Conservation (phyloP, 2,888 invertebrate genomes). For the Heteromyza rotundicornis region DNA sequence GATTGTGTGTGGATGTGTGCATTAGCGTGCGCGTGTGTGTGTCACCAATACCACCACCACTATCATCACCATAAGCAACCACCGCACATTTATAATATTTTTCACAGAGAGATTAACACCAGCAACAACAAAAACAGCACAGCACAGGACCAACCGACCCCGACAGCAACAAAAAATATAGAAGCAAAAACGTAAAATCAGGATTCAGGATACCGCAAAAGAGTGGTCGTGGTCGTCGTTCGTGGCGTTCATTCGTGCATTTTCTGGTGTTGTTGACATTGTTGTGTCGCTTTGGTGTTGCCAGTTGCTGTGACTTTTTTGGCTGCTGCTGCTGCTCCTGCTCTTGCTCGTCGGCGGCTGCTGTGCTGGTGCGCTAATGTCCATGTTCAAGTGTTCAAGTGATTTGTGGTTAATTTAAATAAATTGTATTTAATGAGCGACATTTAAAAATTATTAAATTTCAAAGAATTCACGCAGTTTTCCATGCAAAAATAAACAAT, state of each 20-base stretch:
- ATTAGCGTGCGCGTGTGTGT: slow-evolving; percentile 26
- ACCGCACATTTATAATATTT: slow-evolving; percentile 40
- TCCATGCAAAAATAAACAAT: no score
- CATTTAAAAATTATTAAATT: neutral
- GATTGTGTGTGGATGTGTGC: slow-evolving; percentile 13
- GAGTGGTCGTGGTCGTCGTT: slow-evolving; percentile 35
- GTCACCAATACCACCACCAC: slow-evolving; percentile 41
- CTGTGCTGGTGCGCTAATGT: no score
- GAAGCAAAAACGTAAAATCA: slow-evolving; percentile 48
- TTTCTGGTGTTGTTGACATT: slow-evolving; percentile 31
- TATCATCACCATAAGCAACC: slow-evolving; percentile 47
- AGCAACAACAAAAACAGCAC: slow-evolving; percentile 26
- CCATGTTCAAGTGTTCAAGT: slow-evolving; percentile 9
- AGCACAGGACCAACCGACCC: slow-evolving; percentile 31
- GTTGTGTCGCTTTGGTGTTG: slow-evolving; percentile 24
- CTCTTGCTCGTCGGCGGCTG: neutral
- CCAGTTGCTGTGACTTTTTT: slow-evolving; percentile 14
- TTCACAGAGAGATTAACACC: slow-evolving; percentile 40
- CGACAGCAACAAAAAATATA: slow-evolving; percentile 22
- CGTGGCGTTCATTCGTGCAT: slow-evolving; percentile 6
- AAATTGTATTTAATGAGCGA: slow-evolving; percentile 43
- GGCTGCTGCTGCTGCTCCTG: neutral
- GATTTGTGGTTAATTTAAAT: slow-evolving; percentile 51
- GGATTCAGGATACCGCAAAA: slow-evolving; percentile 44
- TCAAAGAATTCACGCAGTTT: no score